Evolutionary conservation across 2,113 vertebrate genomes (phyloP).

Genomic region (Mesitornis unicolor): DNA sequence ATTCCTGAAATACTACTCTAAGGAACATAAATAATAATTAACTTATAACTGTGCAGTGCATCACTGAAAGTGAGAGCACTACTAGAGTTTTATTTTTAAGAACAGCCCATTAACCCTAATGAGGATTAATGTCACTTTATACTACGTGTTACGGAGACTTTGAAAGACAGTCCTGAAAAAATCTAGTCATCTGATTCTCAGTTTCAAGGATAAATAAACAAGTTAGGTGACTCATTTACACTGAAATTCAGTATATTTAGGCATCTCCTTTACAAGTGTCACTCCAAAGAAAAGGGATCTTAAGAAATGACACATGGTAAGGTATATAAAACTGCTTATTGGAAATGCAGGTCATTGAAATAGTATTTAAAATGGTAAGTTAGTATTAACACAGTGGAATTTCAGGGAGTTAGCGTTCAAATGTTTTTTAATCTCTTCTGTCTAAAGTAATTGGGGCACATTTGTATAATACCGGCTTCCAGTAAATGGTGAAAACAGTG

Average conservation of each 20-base stretch:
- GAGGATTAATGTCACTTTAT: neutral
- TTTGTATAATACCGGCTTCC: accelerated
- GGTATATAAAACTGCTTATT: neutral
- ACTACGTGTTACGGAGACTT: neutral
- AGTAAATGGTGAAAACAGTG: neutral
- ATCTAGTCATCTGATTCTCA: neutral
- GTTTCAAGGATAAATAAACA: neutral
- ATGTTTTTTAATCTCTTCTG: neutral
- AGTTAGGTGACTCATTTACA: neutral
- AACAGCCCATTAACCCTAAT: neutral
- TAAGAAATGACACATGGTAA: neutral
- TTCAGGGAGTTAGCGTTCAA: neutral
- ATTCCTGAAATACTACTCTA: neutral
- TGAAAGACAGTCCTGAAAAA: neutral
- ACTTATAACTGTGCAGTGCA: neutral
- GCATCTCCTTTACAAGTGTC: neutral
- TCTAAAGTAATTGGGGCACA: neutral
- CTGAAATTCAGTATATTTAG: neutral
- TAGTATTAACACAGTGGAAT: neutral
- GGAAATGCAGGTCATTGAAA: neutral
- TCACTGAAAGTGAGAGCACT: neutral
- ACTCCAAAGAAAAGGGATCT: neutral
- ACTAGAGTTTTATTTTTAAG: neutral
- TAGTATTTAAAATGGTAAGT: neutral
- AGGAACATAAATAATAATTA: neutral